Conservation (phyloP, 2,888 invertebrate species). For the Megastigmus dorsalis region DNA sequence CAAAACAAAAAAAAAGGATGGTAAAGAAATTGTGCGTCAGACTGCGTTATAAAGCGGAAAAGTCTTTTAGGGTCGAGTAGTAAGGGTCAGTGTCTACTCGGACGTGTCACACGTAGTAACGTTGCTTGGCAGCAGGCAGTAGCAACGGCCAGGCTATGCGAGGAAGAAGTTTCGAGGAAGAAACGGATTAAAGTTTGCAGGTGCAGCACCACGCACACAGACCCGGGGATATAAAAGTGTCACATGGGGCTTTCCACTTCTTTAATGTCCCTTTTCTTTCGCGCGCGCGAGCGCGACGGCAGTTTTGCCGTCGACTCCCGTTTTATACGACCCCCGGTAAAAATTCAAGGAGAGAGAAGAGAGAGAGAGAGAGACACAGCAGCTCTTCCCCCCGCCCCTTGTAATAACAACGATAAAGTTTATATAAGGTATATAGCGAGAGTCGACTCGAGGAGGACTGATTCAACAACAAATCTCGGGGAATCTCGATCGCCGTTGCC, state of each 20-base stretch:
- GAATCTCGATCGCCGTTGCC: too few relatives aligned
- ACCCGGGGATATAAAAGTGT: slow-evolving; percentile 28
- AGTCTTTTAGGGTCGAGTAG: slow-evolving; percentile 33
- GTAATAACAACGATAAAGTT: slow-evolving; percentile 42
- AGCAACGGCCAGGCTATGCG: neutral
- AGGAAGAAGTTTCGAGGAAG: slow-evolving; percentile 20
- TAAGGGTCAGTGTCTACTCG: slow-evolving; percentile 35
- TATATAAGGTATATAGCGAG: neutral
- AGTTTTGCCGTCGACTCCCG: slow-evolving; percentile 1
- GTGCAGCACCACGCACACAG: too few relatives aligned
- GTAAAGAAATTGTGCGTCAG: slow-evolving; percentile 37
- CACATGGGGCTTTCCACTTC: slow-evolving; percentile 19
- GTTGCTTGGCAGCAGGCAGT: too few relatives aligned
- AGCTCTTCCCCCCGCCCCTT: too few relatives aligned
- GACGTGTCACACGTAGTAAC: too few relatives aligned
- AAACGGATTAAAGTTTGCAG: slow-evolving; percentile 44
- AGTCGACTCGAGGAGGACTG: slow-evolving; percentile 26
- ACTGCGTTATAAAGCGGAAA: slow-evolving; percentile 27
- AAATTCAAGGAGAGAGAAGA: slow-evolving; percentile 36
- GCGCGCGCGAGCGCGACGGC: neutral
- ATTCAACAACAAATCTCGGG: slow-evolving; percentile 44
- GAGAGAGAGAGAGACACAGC: too few relatives aligned
- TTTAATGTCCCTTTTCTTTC: slow-evolving; percentile 15
- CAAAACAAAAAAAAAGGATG: too few relatives aligned
- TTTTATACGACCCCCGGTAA: slow-evolving; percentile 14